Base-by-base conservation (phyloP, 2,888 invertebrate species). In the Oxyteleia sp. region DNA sequence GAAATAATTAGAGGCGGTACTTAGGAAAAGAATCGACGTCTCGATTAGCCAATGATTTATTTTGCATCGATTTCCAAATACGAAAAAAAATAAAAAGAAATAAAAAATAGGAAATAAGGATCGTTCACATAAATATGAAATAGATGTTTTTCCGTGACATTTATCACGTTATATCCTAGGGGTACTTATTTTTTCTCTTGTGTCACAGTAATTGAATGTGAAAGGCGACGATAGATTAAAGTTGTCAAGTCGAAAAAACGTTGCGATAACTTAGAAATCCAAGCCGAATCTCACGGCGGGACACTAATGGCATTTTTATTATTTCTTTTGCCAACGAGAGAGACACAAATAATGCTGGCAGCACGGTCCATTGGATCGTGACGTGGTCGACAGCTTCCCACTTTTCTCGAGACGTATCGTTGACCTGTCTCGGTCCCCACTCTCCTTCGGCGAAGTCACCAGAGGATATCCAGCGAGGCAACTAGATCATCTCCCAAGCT, bases 301-400 rank as follows among this genome's bases (percentile, higher is more conserved):
- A 90, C 92, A 90, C 91, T 92, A 93, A 93, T 93, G 92, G 92
- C 90, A 92, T 91, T 93, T 93, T 93, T 93, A 93, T 93, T 92
- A 93, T 93, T 91, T 93, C 90, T 90, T 41, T 89, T 47, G 32
- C 15, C 63, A 66, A 64, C 20, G 15, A 71, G 2, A 32, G 45
- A 16, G 64, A 81, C 3, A 57, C 3, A 64, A 79, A 87, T 90
- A 91, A 91, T 89, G 89, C 90, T 87, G 88, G 83, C 85, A 86
- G 82, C 86, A 90, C 90, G 92, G 90, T 92, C 91, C 92, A 92
- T 93, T 91, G 92, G 91, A 90, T 89, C 86, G 87, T 91, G 92
- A 93, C 91, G 89, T 85, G 83, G 72, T 71, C 88, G 92, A 92
- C 92, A 92, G 90, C 87, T 89, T 88, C 89, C 88, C 87, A 86